phyloP scores from a whole-genome alignment of 2,797 vertebrate genomes.

The Aphelocoma californica region DNA sequence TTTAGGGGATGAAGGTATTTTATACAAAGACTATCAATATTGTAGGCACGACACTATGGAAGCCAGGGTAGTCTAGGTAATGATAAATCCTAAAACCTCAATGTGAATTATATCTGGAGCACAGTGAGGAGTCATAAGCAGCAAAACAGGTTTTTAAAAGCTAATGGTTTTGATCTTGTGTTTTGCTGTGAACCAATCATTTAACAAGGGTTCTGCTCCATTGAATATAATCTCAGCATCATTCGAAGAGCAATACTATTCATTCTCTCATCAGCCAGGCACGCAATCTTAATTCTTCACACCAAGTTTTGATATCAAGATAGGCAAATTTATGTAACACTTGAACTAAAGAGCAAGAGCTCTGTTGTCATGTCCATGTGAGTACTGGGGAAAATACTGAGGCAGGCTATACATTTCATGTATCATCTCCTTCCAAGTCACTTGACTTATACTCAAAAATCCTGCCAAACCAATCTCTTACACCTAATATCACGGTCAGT shows the following conservation, averaged over 20 bases:
- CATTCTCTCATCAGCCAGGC: neutral
- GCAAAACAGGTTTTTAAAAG: neutral
- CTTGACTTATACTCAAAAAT: neutral
- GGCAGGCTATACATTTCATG: neutral
- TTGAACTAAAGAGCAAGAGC: neutral
- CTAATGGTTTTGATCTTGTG: neutral
- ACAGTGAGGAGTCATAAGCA: neutral
- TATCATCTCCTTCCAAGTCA: neutral
- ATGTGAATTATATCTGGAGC: neutral
- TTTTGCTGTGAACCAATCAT: neutral
- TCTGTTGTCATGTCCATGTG: neutral
- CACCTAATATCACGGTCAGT: neutral
- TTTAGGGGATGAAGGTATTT: neutral
- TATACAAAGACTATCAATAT: neutral
- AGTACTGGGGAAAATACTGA: neutral
- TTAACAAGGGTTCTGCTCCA: neutral
- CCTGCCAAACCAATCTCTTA: neutral
- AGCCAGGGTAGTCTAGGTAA: neutral
- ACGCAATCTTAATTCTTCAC: neutral
- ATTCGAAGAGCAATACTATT: neutral
- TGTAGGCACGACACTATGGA: neutral
- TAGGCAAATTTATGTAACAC: neutral
- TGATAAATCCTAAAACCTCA: neutral
- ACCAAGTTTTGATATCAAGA: neutral
- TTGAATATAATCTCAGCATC: neutral